phyloP scores from a whole-genome alignment of 2,113 vertebrate genomes.

The Rhadina sibilatrix region DNA sequence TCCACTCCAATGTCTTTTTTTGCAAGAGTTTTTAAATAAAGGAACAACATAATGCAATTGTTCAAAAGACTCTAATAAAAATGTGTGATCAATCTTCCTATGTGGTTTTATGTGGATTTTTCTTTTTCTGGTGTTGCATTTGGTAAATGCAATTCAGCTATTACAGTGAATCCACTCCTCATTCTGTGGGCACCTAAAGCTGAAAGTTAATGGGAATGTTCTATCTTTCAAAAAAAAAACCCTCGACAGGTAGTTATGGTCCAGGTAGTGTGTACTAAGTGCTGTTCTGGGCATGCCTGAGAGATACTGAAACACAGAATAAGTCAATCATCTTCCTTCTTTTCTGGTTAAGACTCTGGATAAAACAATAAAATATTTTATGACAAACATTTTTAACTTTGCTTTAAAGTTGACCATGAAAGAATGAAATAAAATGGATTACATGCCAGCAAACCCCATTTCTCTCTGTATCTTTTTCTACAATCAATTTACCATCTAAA shows the following conservation, averaged over 20 bases:
- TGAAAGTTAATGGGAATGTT: neutral
- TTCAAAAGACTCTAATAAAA: constrained; percentile 81
- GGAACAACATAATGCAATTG: constrained; percentile 72
- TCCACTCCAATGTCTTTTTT: constrained; percentile 78
- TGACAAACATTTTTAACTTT: constrained; percentile 15
- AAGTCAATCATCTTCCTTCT: neutral
- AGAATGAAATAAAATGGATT: constrained; percentile 54
- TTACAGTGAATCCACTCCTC: constrained; percentile 6
- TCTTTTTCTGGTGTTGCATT: constrained; percentile 48
- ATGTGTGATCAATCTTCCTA: constrained; percentile 77
- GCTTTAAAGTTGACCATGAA: constrained; percentile 54
- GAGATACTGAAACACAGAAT: constrained; percentile 5
- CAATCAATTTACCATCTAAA: constrained; percentile 72
- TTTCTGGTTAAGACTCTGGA: constrained; percentile 32
- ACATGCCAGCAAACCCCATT: constrained; percentile 72
- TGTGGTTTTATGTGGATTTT: constrained; percentile 74
- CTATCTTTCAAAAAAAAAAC: neutral
- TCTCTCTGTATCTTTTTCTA: constrained; percentile 71
- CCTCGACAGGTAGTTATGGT: neutral
- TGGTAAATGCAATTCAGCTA: constrained; percentile 44
- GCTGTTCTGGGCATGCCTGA: neutral
- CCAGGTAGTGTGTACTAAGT: neutral
- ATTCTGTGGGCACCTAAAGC: constrained; percentile 24
- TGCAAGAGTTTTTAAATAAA: constrained; percentile 77
- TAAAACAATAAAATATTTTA: constrained; percentile 37